These are phyloP conservation scores for Cynocephalus volans DNA, from an alignment of 2,113 vertebrate species.

Conservation along the genomic window DNA sequence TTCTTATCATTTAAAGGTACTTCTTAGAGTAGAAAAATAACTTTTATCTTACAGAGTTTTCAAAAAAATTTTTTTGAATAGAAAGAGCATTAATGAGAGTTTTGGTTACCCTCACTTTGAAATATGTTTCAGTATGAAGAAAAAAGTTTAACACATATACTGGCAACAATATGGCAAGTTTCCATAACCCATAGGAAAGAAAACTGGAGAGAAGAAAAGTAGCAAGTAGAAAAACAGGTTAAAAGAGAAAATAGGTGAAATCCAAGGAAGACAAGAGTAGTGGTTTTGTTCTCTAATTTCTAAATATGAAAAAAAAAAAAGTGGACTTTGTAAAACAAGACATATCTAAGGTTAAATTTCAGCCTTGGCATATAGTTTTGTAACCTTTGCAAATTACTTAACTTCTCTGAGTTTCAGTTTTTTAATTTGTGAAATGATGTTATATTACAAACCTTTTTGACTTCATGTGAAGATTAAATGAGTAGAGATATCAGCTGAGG, in stretches of 20 bases:
- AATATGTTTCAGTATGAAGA: constrained; percentile 39
- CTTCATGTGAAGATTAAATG: constrained; percentile 54
- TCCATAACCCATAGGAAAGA: not conserved
- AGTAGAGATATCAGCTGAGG: constrained; percentile 8
- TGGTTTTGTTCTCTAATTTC: constrained; percentile 51
- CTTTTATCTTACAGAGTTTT: not conserved
- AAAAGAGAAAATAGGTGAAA: constrained; percentile 44
- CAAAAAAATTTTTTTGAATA: not conserved
- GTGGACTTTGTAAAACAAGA: not conserved
- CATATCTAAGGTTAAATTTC: not conserved
- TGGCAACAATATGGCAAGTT: not conserved
- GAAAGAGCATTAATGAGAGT: not conserved
- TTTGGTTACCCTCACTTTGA: not conserved
- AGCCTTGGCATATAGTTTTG: not conserved
- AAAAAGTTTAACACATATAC: not conserved
- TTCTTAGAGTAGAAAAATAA: constrained; percentile 15
- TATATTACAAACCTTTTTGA: not conserved
- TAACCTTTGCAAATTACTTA: constrained; percentile 48
- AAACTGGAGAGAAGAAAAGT: constrained; percentile 10
- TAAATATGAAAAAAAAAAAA: not conserved
- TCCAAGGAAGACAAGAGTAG: not conserved
- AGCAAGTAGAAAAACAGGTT: not conserved
- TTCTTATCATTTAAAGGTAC: not conserved
- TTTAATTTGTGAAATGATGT: constrained; percentile 23
- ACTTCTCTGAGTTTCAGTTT: constrained; percentile 16